phyloP scores from a whole-genome alignment of 2,888 invertebrate species.

The Girardia tigrina region DNA sequence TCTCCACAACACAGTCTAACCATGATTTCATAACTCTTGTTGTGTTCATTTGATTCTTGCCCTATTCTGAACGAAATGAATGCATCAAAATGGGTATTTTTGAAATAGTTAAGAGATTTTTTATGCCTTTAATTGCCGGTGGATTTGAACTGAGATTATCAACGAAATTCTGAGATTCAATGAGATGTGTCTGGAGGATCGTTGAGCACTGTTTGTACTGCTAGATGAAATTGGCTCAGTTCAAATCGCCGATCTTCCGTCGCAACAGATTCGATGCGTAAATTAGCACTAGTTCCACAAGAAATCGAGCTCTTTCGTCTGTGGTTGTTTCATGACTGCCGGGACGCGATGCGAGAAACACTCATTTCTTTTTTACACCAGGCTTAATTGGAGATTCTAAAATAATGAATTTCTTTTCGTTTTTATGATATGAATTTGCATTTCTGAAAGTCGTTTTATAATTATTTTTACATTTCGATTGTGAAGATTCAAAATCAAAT shows the following conservation, averaged over 20 bases:
- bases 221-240: neutral
- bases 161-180: neutral
- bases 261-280: neutral
- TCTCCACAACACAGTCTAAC: no score
- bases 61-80: no score
- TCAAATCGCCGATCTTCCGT: constrained; percentile 1
- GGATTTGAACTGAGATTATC: neutral
- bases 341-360: no score
- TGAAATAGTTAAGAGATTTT: no score
- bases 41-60: no score
- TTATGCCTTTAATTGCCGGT: no score
- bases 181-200: neutral
- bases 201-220: neutral
- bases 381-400: neutral
- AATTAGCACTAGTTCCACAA: neutral
- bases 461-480: no score
- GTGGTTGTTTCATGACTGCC: no score
- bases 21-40: no score
- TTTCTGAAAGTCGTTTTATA: neutral
- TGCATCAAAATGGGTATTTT: no score
- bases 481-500: no score
- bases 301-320: neutral
- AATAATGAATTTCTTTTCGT: neutral
- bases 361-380: neutral
- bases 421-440: neutral